Evolutionary conservation across 2,113 vertebrate genomes (phyloP), one percentile per base, ranked within the genome.

Genomic region (Spea multiplicata): DNA sequence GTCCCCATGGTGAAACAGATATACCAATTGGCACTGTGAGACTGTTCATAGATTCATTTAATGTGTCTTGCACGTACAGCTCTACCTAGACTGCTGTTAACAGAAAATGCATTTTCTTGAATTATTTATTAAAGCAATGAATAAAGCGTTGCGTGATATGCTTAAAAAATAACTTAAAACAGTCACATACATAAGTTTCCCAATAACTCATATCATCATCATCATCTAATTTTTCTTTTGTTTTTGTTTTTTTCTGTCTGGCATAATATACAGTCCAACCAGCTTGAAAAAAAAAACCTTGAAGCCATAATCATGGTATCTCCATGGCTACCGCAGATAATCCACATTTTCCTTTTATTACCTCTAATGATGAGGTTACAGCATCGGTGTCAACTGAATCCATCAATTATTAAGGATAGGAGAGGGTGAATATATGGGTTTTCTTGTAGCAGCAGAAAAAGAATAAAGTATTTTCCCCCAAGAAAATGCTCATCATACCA

Each of bases 311-410:
- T 12, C 74, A 16, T 66, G 64, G 50, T 30, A 66, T 75, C 62
- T 55, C 74, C 74, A 75, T 67, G 74, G 66, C 61, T 44, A 66
- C 74, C 13, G 6, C 4, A 30, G 64, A 75, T 45, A 75, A 67
- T 50, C n/a, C 5, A 45, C 74, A 17, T 46, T 8, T 66, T 55
- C 47, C 8, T 7, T 10, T 55, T 44, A 67, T 66, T 66, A 64
- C 49, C 10, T 64, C 61, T 64, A 16, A 64, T 64, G n/a, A 64
- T 64, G 47, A 50, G 17, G 61, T 17, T 53, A 52, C 49, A 16
- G 49, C 30, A 6, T 16, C 64, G 9, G 5, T 44, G 9, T 52
- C 46, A 65, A 50, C 16, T 30, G 72, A 74, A 48, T 8, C 14
- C 45, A 17, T 45, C 46, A n/a, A 74, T 74, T 74, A 74, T 16